phyloP scores from a whole-genome alignment of 1,140 invertebrate genomes.

The Proales similis region DNA sequence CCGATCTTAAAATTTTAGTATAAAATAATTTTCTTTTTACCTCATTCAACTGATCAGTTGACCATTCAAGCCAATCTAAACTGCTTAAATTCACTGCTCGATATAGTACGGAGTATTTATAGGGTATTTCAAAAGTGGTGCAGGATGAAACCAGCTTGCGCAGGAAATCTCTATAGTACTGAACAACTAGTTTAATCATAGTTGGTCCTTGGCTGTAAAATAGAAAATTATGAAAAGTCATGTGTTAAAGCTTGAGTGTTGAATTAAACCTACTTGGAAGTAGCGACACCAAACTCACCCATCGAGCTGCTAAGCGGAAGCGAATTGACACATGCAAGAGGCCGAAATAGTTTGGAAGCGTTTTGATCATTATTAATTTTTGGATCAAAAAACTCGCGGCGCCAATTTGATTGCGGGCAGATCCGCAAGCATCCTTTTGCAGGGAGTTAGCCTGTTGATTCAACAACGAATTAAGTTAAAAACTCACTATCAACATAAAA shows the following conservation, averaged over 20 bases:
- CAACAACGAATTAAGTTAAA: no score
- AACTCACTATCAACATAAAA: neutral
- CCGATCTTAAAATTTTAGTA: neutral
- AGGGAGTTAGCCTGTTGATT: no score
- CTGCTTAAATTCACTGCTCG: neutral
- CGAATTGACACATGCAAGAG: slow-evolving; percentile 31
- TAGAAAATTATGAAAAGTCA: no score
- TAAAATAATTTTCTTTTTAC: neutral
- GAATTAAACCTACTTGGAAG: no score
- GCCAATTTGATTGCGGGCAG: slow-evolving; percentile 10
- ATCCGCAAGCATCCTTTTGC: slow-evolving; percentile 8
- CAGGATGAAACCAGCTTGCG: neutral
- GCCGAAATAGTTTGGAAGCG: slow-evolving; percentile 1
- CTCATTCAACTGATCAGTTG: slow-evolving; percentile 1
- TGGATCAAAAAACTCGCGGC: slow-evolving; percentile 5
- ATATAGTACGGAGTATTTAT: slow-evolving; percentile 11
- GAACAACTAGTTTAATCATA: neutral
- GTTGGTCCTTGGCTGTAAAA: neutral
- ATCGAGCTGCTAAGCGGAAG: neutral
- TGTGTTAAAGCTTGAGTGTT: no score
- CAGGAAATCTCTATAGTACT: slow-evolving; percentile 22
- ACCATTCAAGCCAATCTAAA: neutral
- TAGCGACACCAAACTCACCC: no score
- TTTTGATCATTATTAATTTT: neutral
- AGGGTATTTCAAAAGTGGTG: neutral